Base-by-base conservation (phyloP, 2,888 invertebrate species). In the Metellina segmentata region DNA sequence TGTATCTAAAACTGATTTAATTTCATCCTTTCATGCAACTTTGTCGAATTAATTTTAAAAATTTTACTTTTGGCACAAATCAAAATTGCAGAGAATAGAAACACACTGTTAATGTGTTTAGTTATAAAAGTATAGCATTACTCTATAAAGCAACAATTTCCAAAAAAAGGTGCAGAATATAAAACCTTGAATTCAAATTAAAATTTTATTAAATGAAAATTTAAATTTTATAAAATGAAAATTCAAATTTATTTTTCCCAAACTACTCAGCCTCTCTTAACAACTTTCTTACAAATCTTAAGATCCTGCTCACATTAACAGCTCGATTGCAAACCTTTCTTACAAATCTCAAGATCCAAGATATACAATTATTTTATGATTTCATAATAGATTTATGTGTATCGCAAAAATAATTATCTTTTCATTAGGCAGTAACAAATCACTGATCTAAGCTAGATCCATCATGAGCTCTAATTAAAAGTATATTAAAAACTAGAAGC, bases 211-310 rank as follows among this genome's bases (percentile, higher is more conserved):
- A 34, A 34, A 34, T 34, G 34, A 34, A 34, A 34, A 34, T 34
- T 34, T n/a, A n/a, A 34, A 34, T 34, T 34, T 2, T 34, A 34
- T 34, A 2, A 34, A 34, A 34, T 34, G 34, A 34, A 34, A 34
- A 34, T 34, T 34, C 34, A 34, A 34, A 34, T 34, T 34, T 34
- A 34, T 34, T 34, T 4, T 34, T 34, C 34, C 34, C 34, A 34
- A 75, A 75, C 69, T 69, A 69, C 69, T 20, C 16, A 49, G 49
- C 51, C n/a, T 78, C 48, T 77, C 77, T 34, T 78, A 16, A 52
- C 49, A 52, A 75, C 48, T 13, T 16, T 69, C 16, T 48, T 48
- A 48, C 8, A 75, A 75, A 75, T 7, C 34, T 34, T 34, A 34
- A 34, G 34, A 34, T 34, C 34, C 34, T 2, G 34, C 34, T 34